Base-by-base conservation (phyloP, 2,797 vertebrate species). In the Gambusia yucatana region DNA sequence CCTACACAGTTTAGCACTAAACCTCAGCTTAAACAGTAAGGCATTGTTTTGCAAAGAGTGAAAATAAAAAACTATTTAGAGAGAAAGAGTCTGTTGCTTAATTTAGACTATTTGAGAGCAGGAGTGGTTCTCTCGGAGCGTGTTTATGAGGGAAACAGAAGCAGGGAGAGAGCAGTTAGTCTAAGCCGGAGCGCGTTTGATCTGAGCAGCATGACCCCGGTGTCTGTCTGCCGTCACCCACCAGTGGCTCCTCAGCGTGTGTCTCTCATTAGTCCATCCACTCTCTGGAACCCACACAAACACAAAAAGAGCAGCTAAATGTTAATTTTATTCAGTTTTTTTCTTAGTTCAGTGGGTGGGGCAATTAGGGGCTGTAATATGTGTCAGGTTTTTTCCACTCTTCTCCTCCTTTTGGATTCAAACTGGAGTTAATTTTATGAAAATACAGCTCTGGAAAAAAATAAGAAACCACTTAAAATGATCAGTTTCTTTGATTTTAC, bases 191-290 rank as follows among this genome's bases (percentile, higher is more conserved):
- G 83, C 83, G 84, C 84, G 85, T 91, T 85, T 89, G 91, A 92
- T 93, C 90, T 30, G 82, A 77, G 30, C 87, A 89, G 92, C 84
- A 79, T 75, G 75, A 92, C 91, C 33, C 73, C 75, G 41, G 79
- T 82, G 80, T 93, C 89, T 93, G 89, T 88, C 90, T 91, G 81
- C 81, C 47, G 86, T 91, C 89, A 93, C 90, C 91, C 89, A 91
- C 84, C 84, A 82, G 80, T 22, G 33, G 74, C 61, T 86, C 69
- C 84, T 84, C 79, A 78, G 85, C 75, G 80, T 84, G 85, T 86
- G 80, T 83, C 82, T 87, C 87, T 91, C 88, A 92, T 93, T 89
- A 89, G 67, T 70, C 79, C 6, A 46, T 73, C 78, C 63, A 5
- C 65, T 63, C 70, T 59, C 65, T 57, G 74, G 48, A 73, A 79